Conservation (phyloP, 2,888 invertebrate genomes). For the Parascotia fuliginaria region DNA sequence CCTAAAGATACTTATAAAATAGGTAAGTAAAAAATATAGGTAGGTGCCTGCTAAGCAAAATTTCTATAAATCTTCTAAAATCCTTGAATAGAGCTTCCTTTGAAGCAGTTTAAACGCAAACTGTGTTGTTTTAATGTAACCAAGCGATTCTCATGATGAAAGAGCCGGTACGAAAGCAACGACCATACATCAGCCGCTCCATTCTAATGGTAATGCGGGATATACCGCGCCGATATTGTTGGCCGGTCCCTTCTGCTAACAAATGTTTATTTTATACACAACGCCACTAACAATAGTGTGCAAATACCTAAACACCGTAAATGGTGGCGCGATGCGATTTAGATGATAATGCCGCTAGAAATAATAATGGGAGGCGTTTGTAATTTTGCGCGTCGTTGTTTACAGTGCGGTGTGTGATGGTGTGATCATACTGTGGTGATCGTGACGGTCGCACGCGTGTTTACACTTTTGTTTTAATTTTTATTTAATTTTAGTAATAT, state of each 20-base stretch:
- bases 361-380: constrained; percentile 76
- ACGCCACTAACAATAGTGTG: constrained; percentile 85
- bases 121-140: constrained; percentile 24
- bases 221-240: constrained; percentile 76
- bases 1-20: no score
- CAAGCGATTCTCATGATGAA: constrained; percentile 43
- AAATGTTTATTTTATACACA: constrained; percentile 86
- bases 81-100: not conserved
- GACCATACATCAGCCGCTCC: constrained; percentile 79
- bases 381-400: constrained; percentile 65
- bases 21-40: no score
- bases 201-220: constrained; percentile 84
- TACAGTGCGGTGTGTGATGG: constrained; percentile 41
- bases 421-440: not conserved
- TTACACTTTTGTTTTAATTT: constrained; percentile 3
- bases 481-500: constrained; percentile 2
- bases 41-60: no score
- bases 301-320: constrained; percentile 85
- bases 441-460: constrained; percentile 14
- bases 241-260: constrained; percentile 77
- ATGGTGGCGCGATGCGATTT: constrained; percentile 82
- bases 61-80: not conserved
- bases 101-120: constrained; percentile 1
- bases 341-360: constrained; percentile 82
- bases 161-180: constrained; percentile 46